Conservation (phyloP, 2,888 invertebrate genomes). For the Patella ulyssiponensis region DNA sequence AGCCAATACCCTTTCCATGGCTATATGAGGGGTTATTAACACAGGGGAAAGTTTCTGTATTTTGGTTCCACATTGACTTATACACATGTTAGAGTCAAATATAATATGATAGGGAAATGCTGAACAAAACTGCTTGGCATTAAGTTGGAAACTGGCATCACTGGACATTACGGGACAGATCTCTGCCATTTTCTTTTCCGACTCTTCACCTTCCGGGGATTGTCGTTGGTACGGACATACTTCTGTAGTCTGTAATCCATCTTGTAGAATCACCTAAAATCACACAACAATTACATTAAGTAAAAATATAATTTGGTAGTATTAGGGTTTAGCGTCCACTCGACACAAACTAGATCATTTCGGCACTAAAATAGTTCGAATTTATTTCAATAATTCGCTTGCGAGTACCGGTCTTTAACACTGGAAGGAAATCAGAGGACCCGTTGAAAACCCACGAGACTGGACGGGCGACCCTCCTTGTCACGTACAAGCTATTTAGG, state of each 20-base stretch:
- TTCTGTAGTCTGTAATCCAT: constrained; percentile 20
- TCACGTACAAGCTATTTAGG: too few relatives aligned
- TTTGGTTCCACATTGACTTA: constrained; percentile 59
- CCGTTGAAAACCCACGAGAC: too few relatives aligned
- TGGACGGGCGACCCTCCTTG: too few relatives aligned
- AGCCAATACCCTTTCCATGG: constrained; percentile 49
- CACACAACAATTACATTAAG: too few relatives aligned
- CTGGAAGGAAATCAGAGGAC: too few relatives aligned
- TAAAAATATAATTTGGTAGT: too few relatives aligned
- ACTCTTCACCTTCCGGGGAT: neutral
- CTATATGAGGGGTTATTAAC: constrained; percentile 31
- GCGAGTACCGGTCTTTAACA: too few relatives aligned
- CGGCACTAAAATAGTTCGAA: too few relatives aligned
- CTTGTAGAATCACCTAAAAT: neutral
- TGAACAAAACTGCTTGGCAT: constrained; percentile 57
- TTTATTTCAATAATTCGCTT: too few relatives aligned
- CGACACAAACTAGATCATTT: too few relatives aligned
- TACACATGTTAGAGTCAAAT: constrained; percentile 58
- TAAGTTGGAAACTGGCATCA: constrained; percentile 41
- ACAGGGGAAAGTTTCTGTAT: constrained; percentile 47
- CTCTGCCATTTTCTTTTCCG: neutral
- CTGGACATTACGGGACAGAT: neutral
- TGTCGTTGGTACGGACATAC: constrained; percentile 5
- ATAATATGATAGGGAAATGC: constrained; percentile 68
- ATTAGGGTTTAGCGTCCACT: too few relatives aligned